A percentile compares a stretch with the other conserved stretches of the same genome.
Evolutionary conservation across 2,797 vertebrate genomes (phyloP).

Genomic region (Sorex maritimensis): DNA sequence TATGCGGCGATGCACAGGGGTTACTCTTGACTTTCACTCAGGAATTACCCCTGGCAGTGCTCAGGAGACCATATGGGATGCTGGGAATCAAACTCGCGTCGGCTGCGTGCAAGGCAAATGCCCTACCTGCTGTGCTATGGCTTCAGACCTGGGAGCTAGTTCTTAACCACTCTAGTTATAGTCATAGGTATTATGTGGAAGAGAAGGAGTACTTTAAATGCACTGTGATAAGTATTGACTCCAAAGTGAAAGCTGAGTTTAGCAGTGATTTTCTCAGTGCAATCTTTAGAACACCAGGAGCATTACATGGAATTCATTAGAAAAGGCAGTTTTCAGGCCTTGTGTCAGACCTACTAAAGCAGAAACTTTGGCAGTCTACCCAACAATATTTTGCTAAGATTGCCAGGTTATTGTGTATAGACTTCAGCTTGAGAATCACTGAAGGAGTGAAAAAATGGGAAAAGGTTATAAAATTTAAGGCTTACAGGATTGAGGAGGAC

Average conservation of each 20-base stretch:
- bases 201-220: neutral
- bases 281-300: neutral
- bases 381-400: neutral
- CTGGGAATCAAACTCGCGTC: too few relatives aligned
- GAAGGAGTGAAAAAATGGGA: neutral
- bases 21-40: too few relatives aligned
- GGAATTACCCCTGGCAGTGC: too few relatives aligned
- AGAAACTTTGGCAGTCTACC: neutral
- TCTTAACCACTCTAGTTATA: neutral
- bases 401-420: neutral
- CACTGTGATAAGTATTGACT: neutral
- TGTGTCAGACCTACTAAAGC: neutral
- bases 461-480: neutral
- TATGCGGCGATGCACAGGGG: too few relatives aligned
- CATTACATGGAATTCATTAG: neutral
- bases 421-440: neutral
- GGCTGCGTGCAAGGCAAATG: too few relatives aligned
- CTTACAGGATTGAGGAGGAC: neutral
- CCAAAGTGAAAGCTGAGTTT: neutral
- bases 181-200: neutral
- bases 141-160: neutral
- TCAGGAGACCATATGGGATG: too few relatives aligned
- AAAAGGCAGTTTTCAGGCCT: neutral
- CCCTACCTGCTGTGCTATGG: too few relatives aligned
- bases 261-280: neutral